Evolutionary conservation across 2,888 invertebrate genomes (phyloP), one percentile per base, ranked within the genome.

Genomic region (Pherbina coryleti): DNA sequence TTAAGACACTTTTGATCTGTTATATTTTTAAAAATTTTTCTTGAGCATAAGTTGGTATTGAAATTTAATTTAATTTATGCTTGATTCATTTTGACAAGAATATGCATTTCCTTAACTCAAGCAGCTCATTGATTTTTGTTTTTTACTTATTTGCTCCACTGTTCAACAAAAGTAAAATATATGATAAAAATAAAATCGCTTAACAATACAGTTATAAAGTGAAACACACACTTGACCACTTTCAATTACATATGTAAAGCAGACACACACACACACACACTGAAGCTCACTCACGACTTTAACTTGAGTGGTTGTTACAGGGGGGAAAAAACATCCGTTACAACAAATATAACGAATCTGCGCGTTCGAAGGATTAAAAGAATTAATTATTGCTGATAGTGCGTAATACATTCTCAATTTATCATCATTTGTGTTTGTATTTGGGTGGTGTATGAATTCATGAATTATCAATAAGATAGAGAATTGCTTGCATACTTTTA

Each of bases 311-410:
- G 55, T 19, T 55, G n/a, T 19, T 22, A 55, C 19, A 22, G 19
- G 19, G 17, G 1, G 14, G 2, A 31, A 44, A 44, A 44, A 44
- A 14, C 44, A 44, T 44, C 14, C 44, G 14, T 9, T 22, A 2
- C 25, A 60, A 28, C 17, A 31, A 34, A 11, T 9, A 17, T 34
- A 31, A 37, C 31, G 31, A n/a, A 66, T 37, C 64, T 14, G 34
- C n/a, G n/a, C 34, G 19, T 11, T 66, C n/a, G n/a, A 37, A 17
- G 37, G 44, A 11, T 44, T 31, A 37, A 28, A 66, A 34, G 37
- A 85, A 85, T 85, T 85, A 85, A 85, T 85, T 85, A 85, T 85
- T 84, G 85, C 84, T 84, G 85, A 85, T 85, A 85, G 85, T 85
- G 44, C 44, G 84, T 85, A 85, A 85, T 85, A 25, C 49, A 25